phyloP scores from a whole-genome alignment of 2,797 vertebrate genomes.

The Smutsia gigantea region DNA sequence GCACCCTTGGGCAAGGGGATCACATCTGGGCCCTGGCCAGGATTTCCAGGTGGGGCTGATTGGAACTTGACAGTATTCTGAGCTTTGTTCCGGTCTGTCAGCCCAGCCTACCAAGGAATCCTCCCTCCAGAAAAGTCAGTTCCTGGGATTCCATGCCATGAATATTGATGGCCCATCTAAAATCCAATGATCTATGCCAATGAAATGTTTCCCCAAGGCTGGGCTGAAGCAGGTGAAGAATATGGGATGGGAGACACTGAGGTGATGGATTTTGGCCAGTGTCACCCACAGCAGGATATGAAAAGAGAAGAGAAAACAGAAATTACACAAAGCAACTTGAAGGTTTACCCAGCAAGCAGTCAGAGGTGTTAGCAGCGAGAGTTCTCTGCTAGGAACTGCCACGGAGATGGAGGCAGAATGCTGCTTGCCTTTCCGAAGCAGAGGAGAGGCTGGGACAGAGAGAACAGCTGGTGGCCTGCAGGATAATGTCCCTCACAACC shows the following conservation, averaged over 20 bases:
- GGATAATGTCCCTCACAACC: background rate
- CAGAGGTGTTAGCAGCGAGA: background rate
- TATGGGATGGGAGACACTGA: background rate
- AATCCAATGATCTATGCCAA: background rate
- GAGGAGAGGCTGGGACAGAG: background rate
- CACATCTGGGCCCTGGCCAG: background rate
- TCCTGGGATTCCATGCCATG: background rate
- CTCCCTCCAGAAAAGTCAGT: background rate
- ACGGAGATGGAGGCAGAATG: background rate
- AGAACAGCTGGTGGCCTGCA: background rate
- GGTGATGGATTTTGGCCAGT: slow-evolving; percentile 11
- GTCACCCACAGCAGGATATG: background rate
- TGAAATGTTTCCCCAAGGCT: background rate
- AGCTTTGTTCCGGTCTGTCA: background rate
- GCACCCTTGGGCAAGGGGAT: background rate
- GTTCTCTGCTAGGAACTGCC: background rate
- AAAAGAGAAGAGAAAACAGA: slow-evolving; percentile 38
- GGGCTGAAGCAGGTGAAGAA: background rate
- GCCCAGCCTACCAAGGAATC: background rate
- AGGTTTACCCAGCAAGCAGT: background rate
- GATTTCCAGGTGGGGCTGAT: background rate
- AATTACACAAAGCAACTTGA: background rate
- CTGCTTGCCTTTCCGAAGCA: background rate
- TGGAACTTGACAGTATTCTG: background rate
- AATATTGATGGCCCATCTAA: background rate